Evolutionary conservation across 2,113 vertebrate genomes (phyloP).

Genomic region (Echinops telfairi): DNA sequence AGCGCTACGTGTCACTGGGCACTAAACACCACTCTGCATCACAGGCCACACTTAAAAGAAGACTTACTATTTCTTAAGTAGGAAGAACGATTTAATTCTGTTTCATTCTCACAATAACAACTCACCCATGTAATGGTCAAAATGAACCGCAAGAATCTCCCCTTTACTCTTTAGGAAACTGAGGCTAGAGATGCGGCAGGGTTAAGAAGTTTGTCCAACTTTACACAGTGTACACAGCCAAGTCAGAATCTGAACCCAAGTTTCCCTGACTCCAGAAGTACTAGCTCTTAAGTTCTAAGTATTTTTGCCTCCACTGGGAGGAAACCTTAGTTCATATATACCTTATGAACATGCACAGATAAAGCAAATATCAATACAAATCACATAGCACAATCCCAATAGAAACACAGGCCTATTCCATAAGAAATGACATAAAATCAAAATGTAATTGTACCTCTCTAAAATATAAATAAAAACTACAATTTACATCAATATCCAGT

Average conservation of each 20-base stretch:
- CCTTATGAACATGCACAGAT: conserved; percentile 47
- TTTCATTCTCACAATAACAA: conserved; percentile 49
- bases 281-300: conserved; percentile 27
- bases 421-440: conserved; percentile 75
- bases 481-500: conserved; percentile 65
- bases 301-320: conserved; percentile 46
- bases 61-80: neutral
- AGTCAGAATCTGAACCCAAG: conserved; percentile 28
- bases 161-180: conserved; percentile 52
- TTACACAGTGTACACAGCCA: conserved; percentile 4
- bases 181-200: neutral
- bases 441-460: conserved; percentile 66
- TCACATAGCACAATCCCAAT: conserved; percentile 26
- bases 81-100: conserved; percentile 7
- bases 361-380: conserved; percentile 70
- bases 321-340: conserved; percentile 39
- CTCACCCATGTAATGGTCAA: neutral
- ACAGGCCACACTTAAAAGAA: conserved; percentile 43
- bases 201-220: conserved; percentile 26
- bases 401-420: conserved; percentile 67
- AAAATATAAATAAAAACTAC: conserved; percentile 71
- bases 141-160: neutral
- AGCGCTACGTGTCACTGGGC: neutral
- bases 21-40: conserved; percentile 43
- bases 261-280: conserved; percentile 53